Conservation (phyloP, 2,797 vertebrate genomes). For the Tokudaia muenninki region DNA sequence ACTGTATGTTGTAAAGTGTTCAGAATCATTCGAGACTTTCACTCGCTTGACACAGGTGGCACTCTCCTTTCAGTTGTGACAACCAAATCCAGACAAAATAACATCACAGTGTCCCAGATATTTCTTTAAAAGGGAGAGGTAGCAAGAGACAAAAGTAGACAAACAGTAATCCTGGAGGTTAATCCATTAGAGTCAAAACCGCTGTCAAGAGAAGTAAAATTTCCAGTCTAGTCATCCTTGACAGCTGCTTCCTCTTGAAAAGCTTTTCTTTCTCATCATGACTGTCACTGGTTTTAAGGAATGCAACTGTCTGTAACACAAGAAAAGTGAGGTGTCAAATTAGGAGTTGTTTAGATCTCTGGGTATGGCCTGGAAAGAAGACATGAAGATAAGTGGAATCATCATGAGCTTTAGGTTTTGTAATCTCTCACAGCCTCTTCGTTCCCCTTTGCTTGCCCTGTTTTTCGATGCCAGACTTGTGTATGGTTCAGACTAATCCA, state of each 20-base stretch:
- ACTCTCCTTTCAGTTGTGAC: not conserved
- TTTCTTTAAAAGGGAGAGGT: constrained; percentile 56
- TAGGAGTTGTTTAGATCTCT: constrained; percentile 49
- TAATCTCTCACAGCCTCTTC: not conserved
- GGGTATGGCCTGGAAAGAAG: constrained; percentile 50
- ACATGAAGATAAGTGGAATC: constrained; percentile 18
- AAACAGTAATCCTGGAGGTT: constrained; percentile 75
- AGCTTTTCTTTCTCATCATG: constrained; percentile 77
- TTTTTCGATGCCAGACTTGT: not conserved
- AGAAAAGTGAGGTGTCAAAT: constrained; percentile 74
- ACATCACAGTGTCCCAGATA: constrained; percentile 58
- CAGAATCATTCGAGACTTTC: not conserved
- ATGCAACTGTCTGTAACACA: constrained; percentile 79
- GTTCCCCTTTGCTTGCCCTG: not conserved
- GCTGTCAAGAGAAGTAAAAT: constrained; percentile 81
- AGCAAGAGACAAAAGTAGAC: constrained; percentile 63
- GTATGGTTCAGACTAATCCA: not conserved
- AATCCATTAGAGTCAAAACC: constrained; percentile 80
- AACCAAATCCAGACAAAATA: constrained; percentile 69
- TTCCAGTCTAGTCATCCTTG: constrained; percentile 82
- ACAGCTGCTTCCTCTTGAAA: constrained; percentile 80
- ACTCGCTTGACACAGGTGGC: not conserved
- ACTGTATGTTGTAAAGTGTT: not conserved
- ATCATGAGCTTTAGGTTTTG: constrained; percentile 50
- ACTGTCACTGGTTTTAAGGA: constrained; percentile 78